These are phyloP conservation scores for Drosophila rellima DNA, from an alignment of 2,888 invertebrate species.

Conservation along the genomic window DNA sequence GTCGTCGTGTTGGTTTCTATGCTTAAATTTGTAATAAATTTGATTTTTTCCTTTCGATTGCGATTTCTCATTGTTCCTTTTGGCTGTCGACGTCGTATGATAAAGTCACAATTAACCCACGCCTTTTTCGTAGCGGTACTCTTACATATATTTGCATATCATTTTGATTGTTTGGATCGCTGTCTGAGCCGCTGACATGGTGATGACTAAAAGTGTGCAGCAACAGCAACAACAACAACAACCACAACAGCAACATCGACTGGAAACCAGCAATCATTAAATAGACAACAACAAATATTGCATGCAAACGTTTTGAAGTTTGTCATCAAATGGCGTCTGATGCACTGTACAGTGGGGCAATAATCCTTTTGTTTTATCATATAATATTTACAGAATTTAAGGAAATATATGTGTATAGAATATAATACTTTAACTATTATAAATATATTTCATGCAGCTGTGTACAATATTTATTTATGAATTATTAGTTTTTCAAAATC, in stretches of 20 bases:
- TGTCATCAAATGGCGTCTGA: conserved; percentile 80
- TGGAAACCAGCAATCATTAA: conserved; percentile 58
- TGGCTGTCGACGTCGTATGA: conserved; percentile 60
- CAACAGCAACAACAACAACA: conserved; percentile 23
- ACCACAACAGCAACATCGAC: conserved; percentile 45
- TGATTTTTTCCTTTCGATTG: conserved; percentile 82
- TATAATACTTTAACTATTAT: too few species aligned
- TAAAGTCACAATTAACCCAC: conserved; percentile 84
- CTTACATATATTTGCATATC: conserved; percentile 83
- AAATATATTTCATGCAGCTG: neutral
- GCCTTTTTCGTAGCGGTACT: conserved; percentile 83
- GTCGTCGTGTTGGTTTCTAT: conserved; percentile 66
- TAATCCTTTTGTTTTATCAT: neutral
- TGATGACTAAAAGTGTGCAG: conserved; percentile 79
- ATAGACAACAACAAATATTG: conserved; percentile 69
- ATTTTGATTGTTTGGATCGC: conserved; percentile 78
- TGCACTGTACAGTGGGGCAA: conserved; percentile 49
- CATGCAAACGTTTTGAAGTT: conserved; percentile 76
- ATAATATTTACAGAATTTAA: too few species aligned
- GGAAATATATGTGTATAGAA: too few species aligned
- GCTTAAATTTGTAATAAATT: conserved; percentile 82
- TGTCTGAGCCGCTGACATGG: conserved; percentile 67
- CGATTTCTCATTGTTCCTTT: conserved; percentile 65
- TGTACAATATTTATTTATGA: neutral
- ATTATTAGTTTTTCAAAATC: neutral